A percentile compares a stretch with the other conserved stretches of the same genome.
These are phyloP conservation scores for Deroplatys truncata DNA, from an alignment of 2,888 invertebrate species.

Conservation along the genomic window DNA sequence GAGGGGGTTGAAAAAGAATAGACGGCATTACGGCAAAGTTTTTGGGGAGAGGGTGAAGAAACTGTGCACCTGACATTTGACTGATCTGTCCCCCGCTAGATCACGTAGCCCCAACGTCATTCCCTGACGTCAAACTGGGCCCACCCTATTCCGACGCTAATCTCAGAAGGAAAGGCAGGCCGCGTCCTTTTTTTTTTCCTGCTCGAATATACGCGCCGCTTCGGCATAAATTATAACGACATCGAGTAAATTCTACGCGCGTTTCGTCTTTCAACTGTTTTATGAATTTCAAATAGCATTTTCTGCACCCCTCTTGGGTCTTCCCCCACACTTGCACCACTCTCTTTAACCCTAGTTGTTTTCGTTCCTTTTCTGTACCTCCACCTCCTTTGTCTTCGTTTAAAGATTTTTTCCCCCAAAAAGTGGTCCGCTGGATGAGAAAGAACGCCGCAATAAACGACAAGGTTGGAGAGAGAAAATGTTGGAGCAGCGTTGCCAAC, in stretches of 20 bases:
- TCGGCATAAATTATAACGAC: slow-evolving; percentile 20
- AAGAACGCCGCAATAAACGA: background rate
- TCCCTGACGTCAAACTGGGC: background rate
- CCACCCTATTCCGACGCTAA: background rate
- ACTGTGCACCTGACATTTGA: slow-evolving; percentile 3
- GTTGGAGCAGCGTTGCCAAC: background rate
- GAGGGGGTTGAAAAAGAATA: background rate
- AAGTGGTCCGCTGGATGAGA: background rate
- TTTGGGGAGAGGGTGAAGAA: background rate
- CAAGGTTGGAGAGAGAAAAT: background rate
- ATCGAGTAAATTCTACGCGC: slow-evolving; percentile 17
- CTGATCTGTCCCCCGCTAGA: background rate
- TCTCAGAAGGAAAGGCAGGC: background rate
- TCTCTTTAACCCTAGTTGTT: slow-evolving; percentile 5
- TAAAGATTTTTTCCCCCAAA: background rate
- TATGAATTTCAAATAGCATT: slow-evolving; percentile 26
- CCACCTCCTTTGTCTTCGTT: background rate
- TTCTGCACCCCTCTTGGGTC: background rate
- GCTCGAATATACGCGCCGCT: background rate
- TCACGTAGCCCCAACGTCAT: background rate
- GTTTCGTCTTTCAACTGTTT: slow-evolving; percentile 25
- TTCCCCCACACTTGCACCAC: background rate
- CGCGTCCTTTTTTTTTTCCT: background rate
- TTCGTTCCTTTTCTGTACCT: background rate
- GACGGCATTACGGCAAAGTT: background rate